A percentile compares a stretch with the other conserved stretches of the same genome.
Conservation (phyloP, 2,113 vertebrate genomes). For the Platysteira castanea region DNA sequence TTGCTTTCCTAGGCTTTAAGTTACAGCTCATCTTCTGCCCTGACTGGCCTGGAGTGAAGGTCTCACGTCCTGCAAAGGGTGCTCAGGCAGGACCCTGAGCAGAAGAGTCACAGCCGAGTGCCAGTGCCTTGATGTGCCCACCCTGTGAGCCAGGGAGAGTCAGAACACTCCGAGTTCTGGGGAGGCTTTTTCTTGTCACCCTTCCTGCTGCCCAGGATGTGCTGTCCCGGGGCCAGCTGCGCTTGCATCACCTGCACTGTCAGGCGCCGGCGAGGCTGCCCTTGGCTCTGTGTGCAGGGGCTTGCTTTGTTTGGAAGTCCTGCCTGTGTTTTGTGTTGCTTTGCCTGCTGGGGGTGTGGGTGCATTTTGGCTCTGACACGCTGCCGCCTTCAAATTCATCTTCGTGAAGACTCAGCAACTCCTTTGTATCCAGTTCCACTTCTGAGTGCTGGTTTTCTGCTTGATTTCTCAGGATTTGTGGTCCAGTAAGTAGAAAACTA, state of each 20-base stretch:
- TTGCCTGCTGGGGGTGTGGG: neutral
- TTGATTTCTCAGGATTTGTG: neutral
- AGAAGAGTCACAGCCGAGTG: neutral
- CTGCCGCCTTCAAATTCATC: neutral
- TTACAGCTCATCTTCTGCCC: neutral
- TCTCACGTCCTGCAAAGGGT: neutral
- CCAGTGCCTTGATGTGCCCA: neutral
- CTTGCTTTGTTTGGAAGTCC: neutral
- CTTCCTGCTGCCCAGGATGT: neutral
- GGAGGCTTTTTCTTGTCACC: rapidly evolving
- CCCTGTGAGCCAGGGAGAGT: neutral
- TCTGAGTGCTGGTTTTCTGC: neutral
- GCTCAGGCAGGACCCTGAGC: neutral
- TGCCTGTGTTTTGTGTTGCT: neutral
- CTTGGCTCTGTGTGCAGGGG: neutral
- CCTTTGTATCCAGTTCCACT: neutral
- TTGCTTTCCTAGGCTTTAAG: neutral
- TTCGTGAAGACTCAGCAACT: neutral
- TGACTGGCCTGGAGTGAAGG: neutral
- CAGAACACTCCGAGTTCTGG: neutral
- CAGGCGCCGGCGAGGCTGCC: neutral
- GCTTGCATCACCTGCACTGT: rapidly evolving
- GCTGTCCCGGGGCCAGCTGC: neutral
- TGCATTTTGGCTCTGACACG: neutral
- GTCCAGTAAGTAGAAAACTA: neutral